phyloP scores from a whole-genome alignment of 2,797 vertebrate genomes.

The Streptopelia turtur region DNA sequence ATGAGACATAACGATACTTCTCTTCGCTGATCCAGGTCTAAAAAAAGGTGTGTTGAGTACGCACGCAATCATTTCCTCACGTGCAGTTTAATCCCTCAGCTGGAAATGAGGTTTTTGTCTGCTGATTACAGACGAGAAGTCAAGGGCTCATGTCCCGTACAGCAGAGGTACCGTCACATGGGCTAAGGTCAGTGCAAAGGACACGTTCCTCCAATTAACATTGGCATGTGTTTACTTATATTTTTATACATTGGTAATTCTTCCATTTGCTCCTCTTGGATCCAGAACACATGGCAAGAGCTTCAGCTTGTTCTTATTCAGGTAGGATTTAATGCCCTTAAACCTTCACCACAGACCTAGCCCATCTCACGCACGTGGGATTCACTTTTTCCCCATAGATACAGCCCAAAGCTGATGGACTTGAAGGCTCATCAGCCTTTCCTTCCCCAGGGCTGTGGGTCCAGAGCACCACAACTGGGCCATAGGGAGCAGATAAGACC shows the following conservation, averaged over 20 bases:
- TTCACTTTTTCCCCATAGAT: background rate
- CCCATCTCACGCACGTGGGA: background rate
- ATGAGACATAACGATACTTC: constrained; percentile 8
- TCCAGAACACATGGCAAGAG: background rate
- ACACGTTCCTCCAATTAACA: constrained; percentile 30
- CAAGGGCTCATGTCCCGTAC: background rate
- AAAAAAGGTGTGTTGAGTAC: constrained; percentile 39
- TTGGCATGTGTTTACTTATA: constrained; percentile 55
- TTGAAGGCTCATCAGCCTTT: background rate
- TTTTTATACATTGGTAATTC: constrained; percentile 45
- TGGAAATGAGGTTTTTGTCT: constrained; percentile 2
- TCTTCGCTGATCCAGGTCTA: constrained; percentile 20
- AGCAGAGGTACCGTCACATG: background rate
- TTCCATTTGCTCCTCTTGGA: constrained; percentile 21
- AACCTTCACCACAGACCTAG: background rate
- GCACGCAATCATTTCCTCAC: background rate
- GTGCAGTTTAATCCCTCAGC: background rate
- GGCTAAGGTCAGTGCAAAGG: constrained; percentile 55
- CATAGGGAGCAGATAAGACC: background rate
- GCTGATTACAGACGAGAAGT: background rate
- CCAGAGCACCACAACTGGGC: background rate
- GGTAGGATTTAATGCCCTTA: background rate
- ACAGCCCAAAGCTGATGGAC: background rate
- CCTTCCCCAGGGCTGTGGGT: background rate
- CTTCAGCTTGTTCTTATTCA: background rate